Evolutionary conservation across 2,113 vertebrate species (phyloP), one percentile per base, ranked within the genome.

Genomic region (Sciurus niger): DNA sequence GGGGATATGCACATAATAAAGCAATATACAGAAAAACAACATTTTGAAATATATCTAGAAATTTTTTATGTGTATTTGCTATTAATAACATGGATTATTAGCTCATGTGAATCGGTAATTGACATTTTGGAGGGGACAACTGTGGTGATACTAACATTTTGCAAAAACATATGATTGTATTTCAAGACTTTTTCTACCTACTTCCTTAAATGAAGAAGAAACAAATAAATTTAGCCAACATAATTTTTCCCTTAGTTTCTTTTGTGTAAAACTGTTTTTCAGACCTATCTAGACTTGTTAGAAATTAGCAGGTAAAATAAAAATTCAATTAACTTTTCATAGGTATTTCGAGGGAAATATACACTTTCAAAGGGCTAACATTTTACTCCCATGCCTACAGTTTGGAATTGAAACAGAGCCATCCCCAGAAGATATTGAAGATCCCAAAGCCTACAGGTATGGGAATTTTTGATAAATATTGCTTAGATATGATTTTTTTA

Each of bases 371-470:
- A 73, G 34, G 6, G 7, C 51, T 96, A 68, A 94, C 7, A 0
- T 55, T 89, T 93, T 96, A 91, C 48, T 96, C 68, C 70, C 28
- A 92, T 98, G 86, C 53, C 30, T 70, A 96, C 95, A 99, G 99
- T 87, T 48, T 22, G 98, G 98, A 93, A 94, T 99, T 80, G 99
- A 99, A 95, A 91, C 89, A 87, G 98, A 99, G 79, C 82, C 93
- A 7, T 92, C 96, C 85, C 97, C 98, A 91, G 96, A 98, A 91
- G 99, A 99, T 97, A 99, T 99, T 93, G 98, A 98, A 32, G 99
- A 99, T 97, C 98, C 99, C 28, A 96, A 98, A 91, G 99, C 99
- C 16, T 99, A 98, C 97, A 99, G 99, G 99, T 99, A 98, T 98
- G 98, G 34, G 34, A 37, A 46, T 78, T 86, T 86, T 95, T 84